Evolutionary conservation across 2,797 vertebrate species (phyloP).

Genomic region (Erithacus rubecula): DNA sequence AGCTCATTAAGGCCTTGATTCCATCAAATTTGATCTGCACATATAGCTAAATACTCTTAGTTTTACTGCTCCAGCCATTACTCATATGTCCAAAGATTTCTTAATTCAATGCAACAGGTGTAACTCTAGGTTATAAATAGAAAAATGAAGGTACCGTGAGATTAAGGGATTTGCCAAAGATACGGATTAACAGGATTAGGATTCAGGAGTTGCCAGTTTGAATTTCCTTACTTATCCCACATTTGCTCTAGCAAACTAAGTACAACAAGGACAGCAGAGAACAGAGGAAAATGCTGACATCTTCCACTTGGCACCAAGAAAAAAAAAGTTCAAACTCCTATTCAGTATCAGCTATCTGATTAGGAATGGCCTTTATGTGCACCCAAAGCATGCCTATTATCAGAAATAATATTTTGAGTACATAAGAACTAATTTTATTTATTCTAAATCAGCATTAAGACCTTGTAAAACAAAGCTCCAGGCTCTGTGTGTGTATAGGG

Average conservation of each 20-base stretch:
- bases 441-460: background rate
- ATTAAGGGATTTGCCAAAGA: constrained; percentile 40
- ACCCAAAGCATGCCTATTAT: background rate
- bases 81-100: background rate
- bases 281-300: background rate
- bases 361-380: background rate
- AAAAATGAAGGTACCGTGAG: constrained; percentile 11
- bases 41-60: background rate
- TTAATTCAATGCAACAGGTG: background rate
- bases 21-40: background rate
- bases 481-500: background rate
- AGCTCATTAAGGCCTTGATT: background rate
- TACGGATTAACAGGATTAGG: background rate
- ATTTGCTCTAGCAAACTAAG: background rate
- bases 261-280: background rate
- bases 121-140: constrained; percentile 41
- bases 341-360: background rate
- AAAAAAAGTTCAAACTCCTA: background rate
- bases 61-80: background rate
- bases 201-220: background rate
- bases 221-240: background rate
- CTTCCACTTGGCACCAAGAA: background rate
- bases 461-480: background rate
- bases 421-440: background rate
- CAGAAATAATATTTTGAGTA: background rate